Evolutionary conservation across 2,888 invertebrate genomes (phyloP).

Genomic region (Furcula furcula): DNA sequence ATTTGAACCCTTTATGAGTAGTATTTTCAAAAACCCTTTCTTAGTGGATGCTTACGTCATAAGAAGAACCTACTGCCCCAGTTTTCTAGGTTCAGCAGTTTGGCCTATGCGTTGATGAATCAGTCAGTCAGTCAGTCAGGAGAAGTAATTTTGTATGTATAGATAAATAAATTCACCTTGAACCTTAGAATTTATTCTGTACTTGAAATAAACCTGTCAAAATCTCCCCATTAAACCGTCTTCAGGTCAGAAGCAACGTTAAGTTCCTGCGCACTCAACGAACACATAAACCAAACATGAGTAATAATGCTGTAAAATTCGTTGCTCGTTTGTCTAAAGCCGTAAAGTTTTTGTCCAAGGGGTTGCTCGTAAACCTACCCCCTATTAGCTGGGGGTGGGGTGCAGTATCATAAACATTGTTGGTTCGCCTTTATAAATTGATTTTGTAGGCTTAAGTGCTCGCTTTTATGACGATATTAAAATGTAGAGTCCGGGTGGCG

Average conservation of each 20-base stretch:
- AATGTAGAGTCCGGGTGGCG: not conserved
- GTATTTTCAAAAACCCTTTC: no score
- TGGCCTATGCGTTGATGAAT: no score
- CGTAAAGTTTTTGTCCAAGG: constrained; percentile 32
- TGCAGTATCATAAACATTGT: constrained; percentile 26
- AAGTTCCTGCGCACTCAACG: constrained; percentile 1
- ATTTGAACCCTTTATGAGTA: no score
- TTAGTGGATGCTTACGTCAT: no score
- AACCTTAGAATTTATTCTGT: no score
- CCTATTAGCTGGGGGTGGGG: constrained; percentile 22
- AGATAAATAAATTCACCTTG: no score
- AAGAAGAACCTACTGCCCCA: no score
- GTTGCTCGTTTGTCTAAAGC: constrained; percentile 31
- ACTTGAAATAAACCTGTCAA: constrained; percentile 1
- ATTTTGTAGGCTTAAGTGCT: constrained; percentile 21
- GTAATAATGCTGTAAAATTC: constrained; percentile 31
- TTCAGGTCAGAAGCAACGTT: not conserved
- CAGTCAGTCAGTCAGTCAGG: no score
- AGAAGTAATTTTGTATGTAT: no score
- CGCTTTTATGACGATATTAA: constrained; percentile 13
- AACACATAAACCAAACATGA: constrained; percentile 6
- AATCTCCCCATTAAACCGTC: not conserved
- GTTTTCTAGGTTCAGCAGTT: no score
- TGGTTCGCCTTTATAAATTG: constrained; percentile 24
- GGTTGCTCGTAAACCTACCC: constrained; percentile 22